Evolutionary conservation across 2,113 vertebrate genomes (phyloP), one percentile per base, ranked within the genome.

Genomic region (Polypterus bichir): DNA sequence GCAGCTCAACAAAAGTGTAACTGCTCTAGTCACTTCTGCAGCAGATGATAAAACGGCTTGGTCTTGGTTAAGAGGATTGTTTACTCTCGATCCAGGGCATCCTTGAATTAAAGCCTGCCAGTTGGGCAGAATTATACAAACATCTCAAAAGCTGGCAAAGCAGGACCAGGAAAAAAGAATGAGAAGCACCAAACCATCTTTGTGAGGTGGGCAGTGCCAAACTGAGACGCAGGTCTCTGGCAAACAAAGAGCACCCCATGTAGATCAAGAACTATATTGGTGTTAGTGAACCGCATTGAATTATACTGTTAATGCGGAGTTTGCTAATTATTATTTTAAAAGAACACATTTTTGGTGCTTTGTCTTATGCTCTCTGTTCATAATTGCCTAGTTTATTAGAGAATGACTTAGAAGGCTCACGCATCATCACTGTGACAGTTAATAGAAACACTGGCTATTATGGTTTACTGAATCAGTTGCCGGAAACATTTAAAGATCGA

Each of bases 51-150:
- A 77, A 65, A 59, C 60, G 68, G 55, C 73, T 64, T 57, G 71
- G 74, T 62, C 67, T 69, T 71, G 68, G 69, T 66, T 78, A 76
- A 78, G 76, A 76, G 76, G 76, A 78, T 76, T 78, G 72, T 71
- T 72, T 60, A 61, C 64, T 55, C 62, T 66, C 63, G 62, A 71
- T 71, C 69, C 71, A 71, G 69, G 69, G 75, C 71, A 66, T 71
- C 64, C 65, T 62, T 66, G 57, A 63, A 66, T 56, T 65, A 60
- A 49, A 68, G 62, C 61, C 68, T 76, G 76, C 76, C 74, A 76
- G 74, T 54, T 76, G 72, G 76, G 72, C 69, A 67, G 60, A 62
- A 49, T 59, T 64, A 65, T 59, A 46, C 53, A 11, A 62, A 70
- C 68, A 67, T 69, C 70, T 69, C 62, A 27, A 54, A 60, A 61